Evolutionary conservation across 2,797 vertebrate species (phyloP).

Genomic region (Todus mexicanus): DNA sequence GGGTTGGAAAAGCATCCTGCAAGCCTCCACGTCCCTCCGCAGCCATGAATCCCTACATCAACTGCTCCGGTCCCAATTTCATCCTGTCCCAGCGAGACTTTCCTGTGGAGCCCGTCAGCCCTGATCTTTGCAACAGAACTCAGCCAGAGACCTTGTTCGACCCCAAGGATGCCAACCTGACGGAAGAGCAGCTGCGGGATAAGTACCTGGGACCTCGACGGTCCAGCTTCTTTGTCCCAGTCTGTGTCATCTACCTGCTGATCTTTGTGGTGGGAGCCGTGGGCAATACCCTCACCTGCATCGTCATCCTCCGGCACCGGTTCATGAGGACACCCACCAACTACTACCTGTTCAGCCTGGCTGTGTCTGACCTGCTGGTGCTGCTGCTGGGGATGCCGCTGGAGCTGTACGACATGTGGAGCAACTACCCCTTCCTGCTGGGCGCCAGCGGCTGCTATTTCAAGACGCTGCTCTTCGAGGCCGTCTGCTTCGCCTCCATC

Average conservation of each 20-base stretch:
- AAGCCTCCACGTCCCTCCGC: not conserved
- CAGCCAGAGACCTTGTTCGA: not conserved
- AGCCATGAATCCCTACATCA: conserved; percentile 51
- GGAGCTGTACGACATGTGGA: conserved; percentile 93
- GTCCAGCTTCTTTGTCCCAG: conserved; percentile 81
- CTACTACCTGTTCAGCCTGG: conserved; percentile 94
- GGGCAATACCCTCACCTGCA: conserved; percentile 89
- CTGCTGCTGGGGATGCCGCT: conserved; percentile 91
- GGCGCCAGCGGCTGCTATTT: conserved; percentile 87
- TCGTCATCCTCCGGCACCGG: conserved; percentile 85
- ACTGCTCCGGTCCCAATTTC: conserved; percentile 71
- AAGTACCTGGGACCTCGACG: conserved; percentile 83
- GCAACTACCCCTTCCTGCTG: conserved; percentile 92
- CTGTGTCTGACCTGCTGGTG: conserved; percentile 90
- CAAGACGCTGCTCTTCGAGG: conserved; percentile 90
- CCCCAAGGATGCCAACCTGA: conserved; percentile 78
- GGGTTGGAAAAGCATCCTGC: fast-evolving
- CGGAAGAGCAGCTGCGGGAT: conserved; percentile 78
- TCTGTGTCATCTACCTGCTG: conserved; percentile 85
- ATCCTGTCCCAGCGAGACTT: not conserved
- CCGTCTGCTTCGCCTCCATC: conserved; percentile 92
- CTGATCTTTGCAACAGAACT: conserved; percentile 74
- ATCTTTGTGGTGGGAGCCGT: conserved; percentile 86
- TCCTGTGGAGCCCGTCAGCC: not conserved
- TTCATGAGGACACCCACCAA: conserved; percentile 94